Conservation (phyloP, 2,888 invertebrate genomes). For the Ophion obscuratus region DNA sequence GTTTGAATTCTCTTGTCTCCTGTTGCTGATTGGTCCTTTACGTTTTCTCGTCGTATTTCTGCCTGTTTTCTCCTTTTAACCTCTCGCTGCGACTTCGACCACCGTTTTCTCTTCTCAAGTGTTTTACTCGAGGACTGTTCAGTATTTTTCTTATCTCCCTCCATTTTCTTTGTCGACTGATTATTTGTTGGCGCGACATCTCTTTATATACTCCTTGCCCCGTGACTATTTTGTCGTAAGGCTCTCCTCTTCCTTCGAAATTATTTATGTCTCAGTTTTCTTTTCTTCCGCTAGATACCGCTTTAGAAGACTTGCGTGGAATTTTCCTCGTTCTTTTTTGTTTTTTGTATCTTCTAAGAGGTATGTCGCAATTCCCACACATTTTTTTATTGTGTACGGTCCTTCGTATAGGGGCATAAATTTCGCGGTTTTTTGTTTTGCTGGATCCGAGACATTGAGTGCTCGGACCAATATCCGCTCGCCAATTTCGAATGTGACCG, state of each 20-base stretch:
- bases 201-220: no score
- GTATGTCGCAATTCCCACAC: conserved; percentile 3
- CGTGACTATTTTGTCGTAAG: background rate
- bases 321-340: conserved; percentile 29
- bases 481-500: background rate
- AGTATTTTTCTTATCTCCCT: no score
- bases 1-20: background rate
- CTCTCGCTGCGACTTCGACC: background rate
- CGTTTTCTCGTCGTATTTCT: background rate
- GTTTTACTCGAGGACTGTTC: no score
- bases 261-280: background rate
- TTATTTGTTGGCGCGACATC: no score
- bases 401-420: background rate
- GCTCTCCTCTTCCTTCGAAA: no score
- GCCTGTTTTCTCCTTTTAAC: background rate
- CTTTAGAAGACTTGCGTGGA: background rate
- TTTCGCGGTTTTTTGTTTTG: background rate
- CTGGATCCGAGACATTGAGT: conserved; percentile 1
- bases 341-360: conserved; percentile 2
- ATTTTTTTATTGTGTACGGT: background rate
- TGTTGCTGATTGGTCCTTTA: background rate
- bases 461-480: background rate
- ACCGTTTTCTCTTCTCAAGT: no score
- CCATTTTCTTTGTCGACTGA: no score
- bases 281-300: background rate